A percentile compares a stretch with the other conserved stretches of the same genome.
Conservation (phyloP, 2,113 vertebrate species). For the Pimephales promelas region DNA sequence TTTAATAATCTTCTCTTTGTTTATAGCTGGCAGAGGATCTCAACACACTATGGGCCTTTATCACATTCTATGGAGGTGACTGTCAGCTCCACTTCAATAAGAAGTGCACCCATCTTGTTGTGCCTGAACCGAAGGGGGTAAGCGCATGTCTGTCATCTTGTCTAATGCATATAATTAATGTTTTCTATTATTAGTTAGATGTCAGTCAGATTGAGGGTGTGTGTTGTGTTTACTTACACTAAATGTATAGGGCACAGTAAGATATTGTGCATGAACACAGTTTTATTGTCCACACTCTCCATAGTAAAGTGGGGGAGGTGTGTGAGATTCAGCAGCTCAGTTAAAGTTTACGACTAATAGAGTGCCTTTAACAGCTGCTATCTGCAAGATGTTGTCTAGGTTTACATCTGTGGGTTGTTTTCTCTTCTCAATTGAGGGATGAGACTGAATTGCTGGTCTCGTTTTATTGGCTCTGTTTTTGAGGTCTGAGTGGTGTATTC, state of each 20-base stretch:
- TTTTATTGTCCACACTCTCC: neutral
- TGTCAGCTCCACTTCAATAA: conserved; percentile 94
- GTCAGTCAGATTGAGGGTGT: conserved; percentile 7
- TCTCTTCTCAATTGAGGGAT: conserved; percentile 6
- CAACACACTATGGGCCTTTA: conserved; percentile 89
- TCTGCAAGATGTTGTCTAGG: neutral
- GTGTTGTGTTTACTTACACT: neutral
- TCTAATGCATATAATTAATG: conserved; percentile 5
- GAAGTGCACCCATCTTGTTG: conserved; percentile 93
- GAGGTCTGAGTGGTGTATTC: conserved; percentile 38
- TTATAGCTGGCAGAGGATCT: conserved; percentile 90
- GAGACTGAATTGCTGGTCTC: conserved; percentile 16
- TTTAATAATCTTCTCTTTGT: neutral
- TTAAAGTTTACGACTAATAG: conserved; percentile 38
- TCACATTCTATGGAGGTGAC: conserved; percentile 93
- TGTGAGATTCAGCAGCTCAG: neutral
- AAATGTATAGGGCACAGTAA: neutral
- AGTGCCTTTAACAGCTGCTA: conserved; percentile 25
- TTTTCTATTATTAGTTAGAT: conserved; percentile 23
- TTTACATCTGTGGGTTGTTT: conserved; percentile 35
- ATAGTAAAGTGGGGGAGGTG: neutral
- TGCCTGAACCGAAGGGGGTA: conserved; percentile 95
- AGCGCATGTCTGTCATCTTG: conserved; percentile 58
- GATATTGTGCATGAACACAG: neutral
- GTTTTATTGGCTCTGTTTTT: conserved; percentile 44